phyloP scores from a whole-genome alignment of 2,888 invertebrate species.

The Ennomos erosarius region DNA sequence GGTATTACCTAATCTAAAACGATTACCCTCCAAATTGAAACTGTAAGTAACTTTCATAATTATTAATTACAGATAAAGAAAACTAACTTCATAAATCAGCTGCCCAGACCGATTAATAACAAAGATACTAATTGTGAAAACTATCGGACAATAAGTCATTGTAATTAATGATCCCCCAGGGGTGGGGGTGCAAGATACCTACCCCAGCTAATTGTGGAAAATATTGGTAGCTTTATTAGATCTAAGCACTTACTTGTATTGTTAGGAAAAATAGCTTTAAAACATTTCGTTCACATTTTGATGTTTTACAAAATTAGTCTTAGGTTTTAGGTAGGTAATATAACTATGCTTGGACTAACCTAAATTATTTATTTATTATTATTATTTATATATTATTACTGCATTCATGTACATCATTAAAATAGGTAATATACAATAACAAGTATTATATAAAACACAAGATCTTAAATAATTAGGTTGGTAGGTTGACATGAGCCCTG shows the following conservation, averaged over 20 bases:
- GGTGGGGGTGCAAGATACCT: constrained; percentile 16
- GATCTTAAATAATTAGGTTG: too few relatives aligned
- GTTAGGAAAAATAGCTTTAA: not conserved
- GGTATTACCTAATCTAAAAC: not conserved
- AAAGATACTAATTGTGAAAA: constrained; percentile 50
- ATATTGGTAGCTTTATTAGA: constrained; percentile 13
- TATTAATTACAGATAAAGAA: constrained; percentile 13
- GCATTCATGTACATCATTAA: too few relatives aligned
- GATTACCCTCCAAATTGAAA: not conserved
- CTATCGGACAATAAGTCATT: constrained; percentile 47
- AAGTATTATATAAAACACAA: too few relatives aligned
- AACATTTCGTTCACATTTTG: too few relatives aligned
- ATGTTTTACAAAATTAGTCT: too few relatives aligned
- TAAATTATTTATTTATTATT: too few relatives aligned
- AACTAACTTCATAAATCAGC: constrained; percentile 23
- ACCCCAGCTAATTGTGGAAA: constrained; percentile 25
- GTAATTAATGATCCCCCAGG: constrained; percentile 51
- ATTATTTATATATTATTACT: too few relatives aligned
- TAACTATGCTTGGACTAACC: too few relatives aligned
- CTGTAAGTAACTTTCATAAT: not conserved
- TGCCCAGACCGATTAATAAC: constrained; percentile 50
- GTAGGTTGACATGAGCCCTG: too few relatives aligned
- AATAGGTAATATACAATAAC: too few relatives aligned
- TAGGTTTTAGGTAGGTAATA: too few relatives aligned
- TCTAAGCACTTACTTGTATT: not conserved